phyloP scores from a whole-genome alignment of 2,888 invertebrate genomes.

The Molorchus minor region DNA sequence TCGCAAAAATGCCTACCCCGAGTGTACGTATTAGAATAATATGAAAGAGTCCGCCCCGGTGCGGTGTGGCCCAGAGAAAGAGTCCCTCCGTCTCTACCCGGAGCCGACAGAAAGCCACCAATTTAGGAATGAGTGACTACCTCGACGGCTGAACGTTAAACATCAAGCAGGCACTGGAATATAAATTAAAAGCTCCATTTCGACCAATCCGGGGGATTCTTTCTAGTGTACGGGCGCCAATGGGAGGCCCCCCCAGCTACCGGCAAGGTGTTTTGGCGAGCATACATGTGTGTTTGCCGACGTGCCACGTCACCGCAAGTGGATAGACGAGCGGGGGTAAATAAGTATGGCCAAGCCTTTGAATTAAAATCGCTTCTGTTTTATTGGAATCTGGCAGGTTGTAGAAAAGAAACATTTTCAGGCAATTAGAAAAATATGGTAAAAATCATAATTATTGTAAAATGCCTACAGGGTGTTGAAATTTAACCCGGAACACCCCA shows the following conservation, averaged over 20 bases:
- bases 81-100: constrained; percentile 42
- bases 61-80: constrained; percentile 37
- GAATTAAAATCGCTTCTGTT: too few species aligned
- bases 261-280: constrained; percentile 34
- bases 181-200: constrained; percentile 58
- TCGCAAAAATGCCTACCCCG: constrained; percentile 33
- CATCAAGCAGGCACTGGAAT: constrained; percentile 53
- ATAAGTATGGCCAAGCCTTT: too few species aligned
- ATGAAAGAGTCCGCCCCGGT: constrained; percentile 49
- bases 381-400: too few species aligned
- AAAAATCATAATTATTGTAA: too few species aligned
- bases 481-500: too few species aligned
- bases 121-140: constrained; percentile 57
- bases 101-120: constrained; percentile 51
- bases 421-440: too few species aligned
- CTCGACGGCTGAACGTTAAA: constrained; percentile 48
- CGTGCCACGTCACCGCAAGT: not conserved
- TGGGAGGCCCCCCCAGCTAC: constrained; percentile 39
- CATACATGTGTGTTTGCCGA: constrained; percentile 28
- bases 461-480: too few species aligned
- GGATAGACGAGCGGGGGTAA: too few species aligned
- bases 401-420: too few species aligned
- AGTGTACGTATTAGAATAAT: constrained; percentile 50
- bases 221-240: constrained; percentile 52
- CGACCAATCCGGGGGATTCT: constrained; percentile 50